Evolutionary conservation across 2,797 vertebrate genomes (phyloP), one percentile per base, ranked within the genome.

Genomic region (Poeciliopsis paucimaculata): DNA sequence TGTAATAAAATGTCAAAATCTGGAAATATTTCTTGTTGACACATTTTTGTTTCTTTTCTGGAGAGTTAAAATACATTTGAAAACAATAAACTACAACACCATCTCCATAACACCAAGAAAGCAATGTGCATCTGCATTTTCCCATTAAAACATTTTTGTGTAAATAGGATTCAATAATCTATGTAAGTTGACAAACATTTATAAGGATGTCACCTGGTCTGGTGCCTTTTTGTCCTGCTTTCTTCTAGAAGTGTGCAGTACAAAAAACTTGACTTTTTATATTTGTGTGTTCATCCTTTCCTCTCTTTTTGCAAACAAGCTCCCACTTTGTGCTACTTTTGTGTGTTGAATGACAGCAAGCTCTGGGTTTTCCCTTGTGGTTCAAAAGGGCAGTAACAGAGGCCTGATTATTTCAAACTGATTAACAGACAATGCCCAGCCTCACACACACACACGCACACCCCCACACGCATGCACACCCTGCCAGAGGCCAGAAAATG

Each of bases 331-430:
- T 78, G 12, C 46, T 13, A n/a, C 43, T 34, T 45, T 53, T 76
- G 43, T 18, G 26, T 49, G 55, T 76, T 68, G 81, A 88, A 87
- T 84, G 77, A 87, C 81, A 90, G 68, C 77, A 26, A 39, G 31
- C 73, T 11, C n/a, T 75, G 74, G 49, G 71, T 77, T n/a, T 26
- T 13, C 39, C 75, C 80, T 78, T 23, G 71, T 77, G 77, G 76
- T 84, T 75, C 75, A 46, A 36, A 23, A 13, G 77, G 72, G 84
- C 23, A 39, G 75, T 46, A 45, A 55, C 72, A 72, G 34, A 73
- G 75, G 74, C 47, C 75, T 60, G 47, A 83, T 88, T 36, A 70
- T 83, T 83, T 70, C 31, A 47, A 55, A 78, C 77, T 87, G 86
- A 90, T 90, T 86, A 86, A 80, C 68, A 76, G 47, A 55, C 71